Evolutionary conservation across 1,140 invertebrate genomes (phyloP).

Genomic region (Orussus abietinus): DNA sequence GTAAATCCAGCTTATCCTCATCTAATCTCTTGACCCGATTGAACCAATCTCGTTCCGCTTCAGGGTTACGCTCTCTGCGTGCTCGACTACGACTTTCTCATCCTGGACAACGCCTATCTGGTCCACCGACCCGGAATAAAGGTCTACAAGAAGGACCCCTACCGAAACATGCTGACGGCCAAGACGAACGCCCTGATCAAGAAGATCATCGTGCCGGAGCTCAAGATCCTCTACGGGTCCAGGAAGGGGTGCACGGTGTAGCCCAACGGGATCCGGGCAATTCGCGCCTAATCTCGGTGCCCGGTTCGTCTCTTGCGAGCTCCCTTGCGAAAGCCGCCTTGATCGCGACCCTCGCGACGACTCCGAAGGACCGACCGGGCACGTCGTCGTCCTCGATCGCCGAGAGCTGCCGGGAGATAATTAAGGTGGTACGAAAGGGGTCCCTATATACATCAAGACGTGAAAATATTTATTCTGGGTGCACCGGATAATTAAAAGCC

Average conservation of each 20-base stretch:
- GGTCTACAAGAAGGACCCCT: slow-evolving; percentile 70
- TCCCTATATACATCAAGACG: too few species aligned
- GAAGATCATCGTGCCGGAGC: slow-evolving; percentile 77
- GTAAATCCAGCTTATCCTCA: slow-evolving; percentile 7
- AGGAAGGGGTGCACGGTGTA: slow-evolving; percentile 79
- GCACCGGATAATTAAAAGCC: too few species aligned
- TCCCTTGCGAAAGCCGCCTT: too few species aligned
- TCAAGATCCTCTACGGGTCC: slow-evolving; percentile 77
- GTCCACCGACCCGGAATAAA: slow-evolving; percentile 86
- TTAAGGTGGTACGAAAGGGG: too few species aligned
- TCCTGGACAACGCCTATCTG: slow-evolving; percentile 84
- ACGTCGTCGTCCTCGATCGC: too few species aligned
- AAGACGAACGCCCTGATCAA: slow-evolving; percentile 77
- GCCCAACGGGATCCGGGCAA: slow-evolving; percentile 23
- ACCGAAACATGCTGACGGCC: slow-evolving; percentile 68
- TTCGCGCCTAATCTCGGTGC: background rate
- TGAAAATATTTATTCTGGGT: too few species aligned
- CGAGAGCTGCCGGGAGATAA: too few species aligned
- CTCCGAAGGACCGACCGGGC: too few species aligned
- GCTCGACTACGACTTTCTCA: slow-evolving; percentile 84
- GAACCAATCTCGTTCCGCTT: slow-evolving; percentile 36
- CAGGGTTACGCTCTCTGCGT: slow-evolving; percentile 85
- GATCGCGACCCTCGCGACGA: too few species aligned
- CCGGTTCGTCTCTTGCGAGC: too few species aligned
- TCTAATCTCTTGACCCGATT: too few species aligned